Conservation (phyloP, 37 sponge, comb jelly and placozoan species). For the Ephydatia muelleri region DNA sequence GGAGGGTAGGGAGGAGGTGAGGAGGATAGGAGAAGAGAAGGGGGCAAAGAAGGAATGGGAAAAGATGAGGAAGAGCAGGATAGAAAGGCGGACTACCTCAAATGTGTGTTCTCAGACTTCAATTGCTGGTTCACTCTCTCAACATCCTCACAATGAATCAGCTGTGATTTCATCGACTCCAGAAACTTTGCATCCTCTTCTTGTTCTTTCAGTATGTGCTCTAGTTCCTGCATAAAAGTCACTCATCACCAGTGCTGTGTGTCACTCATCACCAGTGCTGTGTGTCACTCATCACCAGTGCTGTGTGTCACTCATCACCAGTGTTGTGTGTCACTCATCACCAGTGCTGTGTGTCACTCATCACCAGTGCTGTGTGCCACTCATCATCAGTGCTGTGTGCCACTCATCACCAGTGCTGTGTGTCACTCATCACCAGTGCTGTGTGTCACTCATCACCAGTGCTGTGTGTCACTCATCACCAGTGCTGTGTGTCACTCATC, state of each 20-base stretch:
- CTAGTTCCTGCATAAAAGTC: conserved; percentile 7
- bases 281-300: too few species aligned
- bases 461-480: too few species aligned
- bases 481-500: neutral
- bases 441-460: too few species aligned
- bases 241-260: neutral
- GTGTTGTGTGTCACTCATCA: too few species aligned
- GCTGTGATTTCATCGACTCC: conserved; percentile 16
- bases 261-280: too few species aligned
- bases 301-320: too few species aligned
- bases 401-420: too few species aligned
- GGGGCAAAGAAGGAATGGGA: neutral
- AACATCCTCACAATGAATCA: conserved; percentile 23
- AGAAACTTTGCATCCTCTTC: conserved; percentile 45
- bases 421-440: too few species aligned
- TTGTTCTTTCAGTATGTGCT: conserved; percentile 12
- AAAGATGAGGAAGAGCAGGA: neutral
- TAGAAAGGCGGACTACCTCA: neutral
- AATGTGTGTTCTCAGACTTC: conserved; percentile 38
- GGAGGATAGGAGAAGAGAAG: neutral
- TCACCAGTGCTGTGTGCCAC: too few species aligned
- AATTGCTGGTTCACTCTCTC: conserved; percentile 29
- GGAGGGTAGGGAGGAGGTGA: neutral
- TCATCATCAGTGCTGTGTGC: too few species aligned
- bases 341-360: neutral